Evolutionary conservation across 2,888 invertebrate species (phyloP), one percentile per base, ranked within the genome.

Genomic region (Ormyrus rosae): DNA sequence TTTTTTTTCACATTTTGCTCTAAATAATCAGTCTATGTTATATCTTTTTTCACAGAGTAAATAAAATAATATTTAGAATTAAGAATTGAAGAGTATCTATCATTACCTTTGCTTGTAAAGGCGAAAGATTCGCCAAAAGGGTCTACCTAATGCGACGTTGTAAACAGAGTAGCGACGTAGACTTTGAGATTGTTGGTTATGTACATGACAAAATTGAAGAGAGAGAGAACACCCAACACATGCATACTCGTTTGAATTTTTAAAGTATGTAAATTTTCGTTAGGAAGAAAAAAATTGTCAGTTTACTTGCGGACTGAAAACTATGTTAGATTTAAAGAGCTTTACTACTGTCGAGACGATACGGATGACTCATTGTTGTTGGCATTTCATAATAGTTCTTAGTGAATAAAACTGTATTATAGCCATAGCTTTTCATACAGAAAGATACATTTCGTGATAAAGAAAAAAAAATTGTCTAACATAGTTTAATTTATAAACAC

Each of bases 351-450:
- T 61, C 45, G 50, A 77, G 63, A 76, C 48, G 34, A 67, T 70
- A 73, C 71, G 51, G 65, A 68, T 75, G 61, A 82, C 68, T 72
- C 82, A 84, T 84, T 83, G 81, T 85, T 85, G 84, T 85, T 86
- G 84, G 84, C 84, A 85, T 85, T 86, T 85, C 83, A 84, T 84
- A 83, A 83, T 85, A 85, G 84, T 82, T 82, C 78, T 82, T 84
- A 86, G 84, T 75, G 55, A 82, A 78, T 71, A 81, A 85, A 83
- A 85, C 73, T 86, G 85, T 85, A 85, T 84, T 85, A 85, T 86
- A 86, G 85, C 34, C 82, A 81, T 85, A 86, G 86, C 83, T 86
- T 86, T 86, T 86, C 86, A 83, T 85, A 85, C 85, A 84, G 83
- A 82, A 85, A 86, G 84, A 85, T 84, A 85, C 84, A 85, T 84